Percentiles rank a stretch among this genome's conserved stretches.
Conservation (phyloP, 1,140 invertebrate genomes). For the Bombus waltoni region DNA sequence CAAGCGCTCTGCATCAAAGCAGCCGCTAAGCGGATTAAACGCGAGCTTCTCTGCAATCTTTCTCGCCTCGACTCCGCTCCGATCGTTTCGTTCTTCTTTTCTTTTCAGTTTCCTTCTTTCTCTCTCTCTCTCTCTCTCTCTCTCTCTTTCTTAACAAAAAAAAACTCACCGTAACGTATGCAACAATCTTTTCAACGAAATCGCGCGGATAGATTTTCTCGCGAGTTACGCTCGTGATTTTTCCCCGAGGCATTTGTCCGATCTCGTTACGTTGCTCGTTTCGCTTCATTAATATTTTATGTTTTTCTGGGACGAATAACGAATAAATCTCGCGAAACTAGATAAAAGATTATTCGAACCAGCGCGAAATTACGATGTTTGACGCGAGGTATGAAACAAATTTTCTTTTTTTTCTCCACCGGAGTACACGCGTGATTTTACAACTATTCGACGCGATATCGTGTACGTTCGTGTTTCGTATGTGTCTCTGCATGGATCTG, state of each 20-base stretch:
- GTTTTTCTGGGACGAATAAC: constrained; percentile 7
- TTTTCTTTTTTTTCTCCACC: not conserved
- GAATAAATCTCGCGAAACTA: constrained; percentile 8
- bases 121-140: not conserved
- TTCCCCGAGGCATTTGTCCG: constrained; percentile 18
- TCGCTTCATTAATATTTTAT: constrained; percentile 17
- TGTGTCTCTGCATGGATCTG: not conserved
- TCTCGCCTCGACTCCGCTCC: constrained; percentile 14
- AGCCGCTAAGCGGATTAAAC: constrained; percentile 67
- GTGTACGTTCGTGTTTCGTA: not conserved
- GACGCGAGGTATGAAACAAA: not conserved
- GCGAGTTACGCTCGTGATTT: not conserved
- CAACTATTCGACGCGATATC: too few relatives aligned
- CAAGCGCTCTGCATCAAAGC: constrained; percentile 47
- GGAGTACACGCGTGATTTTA: too few relatives aligned
- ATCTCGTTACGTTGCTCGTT: constrained; percentile 42
- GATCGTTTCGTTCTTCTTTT: not conserved
- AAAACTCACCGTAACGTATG: too few relatives aligned
- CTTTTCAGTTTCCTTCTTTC: too few relatives aligned
- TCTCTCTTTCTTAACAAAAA: too few relatives aligned
- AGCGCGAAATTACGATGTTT: not conserved
- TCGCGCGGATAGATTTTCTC: too few relatives aligned
- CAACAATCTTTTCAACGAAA: too few relatives aligned
- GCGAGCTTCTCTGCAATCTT: constrained; percentile 57
- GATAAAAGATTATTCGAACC: not conserved